phyloP scores from a whole-genome alignment of 2,113 vertebrate genomes.

The Dinomys branickii region DNA sequence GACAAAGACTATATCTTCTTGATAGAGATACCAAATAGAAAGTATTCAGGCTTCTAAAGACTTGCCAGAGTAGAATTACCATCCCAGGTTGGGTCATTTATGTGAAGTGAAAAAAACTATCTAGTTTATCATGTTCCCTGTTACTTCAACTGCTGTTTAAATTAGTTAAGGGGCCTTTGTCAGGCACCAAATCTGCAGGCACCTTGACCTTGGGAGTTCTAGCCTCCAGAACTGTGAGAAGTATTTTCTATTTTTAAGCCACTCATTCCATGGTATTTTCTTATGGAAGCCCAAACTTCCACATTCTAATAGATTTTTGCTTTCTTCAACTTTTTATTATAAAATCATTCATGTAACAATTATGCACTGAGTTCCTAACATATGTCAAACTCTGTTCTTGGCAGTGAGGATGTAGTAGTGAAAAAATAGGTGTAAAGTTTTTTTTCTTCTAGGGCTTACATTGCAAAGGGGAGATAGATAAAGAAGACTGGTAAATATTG shows the following conservation, averaged over 20 bases:
- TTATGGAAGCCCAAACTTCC: background rate
- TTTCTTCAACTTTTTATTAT: background rate
- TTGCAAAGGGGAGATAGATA: background rate
- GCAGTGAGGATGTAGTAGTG: no score
- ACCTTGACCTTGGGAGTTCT: background rate
- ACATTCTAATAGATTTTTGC: background rate
- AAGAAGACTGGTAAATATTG: background rate
- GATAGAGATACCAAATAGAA: background rate
- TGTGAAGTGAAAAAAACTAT: background rate
- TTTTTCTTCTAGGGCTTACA: background rate
- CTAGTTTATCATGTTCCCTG: background rate
- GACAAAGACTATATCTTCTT: background rate
- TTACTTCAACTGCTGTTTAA: background rate
- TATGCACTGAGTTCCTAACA: background rate
- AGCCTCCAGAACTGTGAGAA: background rate
- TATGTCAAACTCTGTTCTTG: background rate
- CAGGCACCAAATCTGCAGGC: no score
- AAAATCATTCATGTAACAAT: background rate
- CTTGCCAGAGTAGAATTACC: background rate
- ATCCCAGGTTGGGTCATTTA: background rate
- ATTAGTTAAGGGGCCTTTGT: background rate
- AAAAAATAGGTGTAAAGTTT: background rate
- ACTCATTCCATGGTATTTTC: background rate
- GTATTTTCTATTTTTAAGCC: background rate
- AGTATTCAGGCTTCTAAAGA: background rate